Evolutionary conservation across 2,113 vertebrate species (phyloP).

Genomic region (Willisornis vidua): DNA sequence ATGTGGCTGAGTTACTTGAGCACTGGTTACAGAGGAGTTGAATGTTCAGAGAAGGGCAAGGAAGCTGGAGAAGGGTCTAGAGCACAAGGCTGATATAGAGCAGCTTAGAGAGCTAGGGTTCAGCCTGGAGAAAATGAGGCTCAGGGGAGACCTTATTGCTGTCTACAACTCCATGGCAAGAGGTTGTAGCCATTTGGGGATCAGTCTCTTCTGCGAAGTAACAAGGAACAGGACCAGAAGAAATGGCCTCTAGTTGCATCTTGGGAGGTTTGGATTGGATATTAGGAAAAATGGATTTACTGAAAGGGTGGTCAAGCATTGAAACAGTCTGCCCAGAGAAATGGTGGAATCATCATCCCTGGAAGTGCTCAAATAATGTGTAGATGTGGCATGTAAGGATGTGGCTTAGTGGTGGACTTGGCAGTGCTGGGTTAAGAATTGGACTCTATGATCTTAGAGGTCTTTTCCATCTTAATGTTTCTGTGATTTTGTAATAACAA

Average conservation of each 20-base stretch:
- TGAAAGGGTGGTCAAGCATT: background rate
- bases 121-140: background rate
- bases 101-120: background rate
- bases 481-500: background rate
- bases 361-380: background rate
- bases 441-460: background rate
- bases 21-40: background rate
- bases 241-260: background rate
- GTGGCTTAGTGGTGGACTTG: background rate
- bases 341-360: rapidly evolving
- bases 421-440: background rate
- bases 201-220: background rate
- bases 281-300: background rate
- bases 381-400: too few relatives aligned
- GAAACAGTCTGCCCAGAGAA: background rate
- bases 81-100: background rate
- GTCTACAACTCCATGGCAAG: too few relatives aligned
- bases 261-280: background rate
- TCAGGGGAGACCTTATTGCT: background rate
- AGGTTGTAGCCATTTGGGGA: background rate
- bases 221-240: background rate
- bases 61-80: background rate
- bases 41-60: background rate
- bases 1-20: background rate
- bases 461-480: background rate